phyloP scores from a whole-genome alignment of 2,113 vertebrate genomes.

The Zeus faber region DNA sequence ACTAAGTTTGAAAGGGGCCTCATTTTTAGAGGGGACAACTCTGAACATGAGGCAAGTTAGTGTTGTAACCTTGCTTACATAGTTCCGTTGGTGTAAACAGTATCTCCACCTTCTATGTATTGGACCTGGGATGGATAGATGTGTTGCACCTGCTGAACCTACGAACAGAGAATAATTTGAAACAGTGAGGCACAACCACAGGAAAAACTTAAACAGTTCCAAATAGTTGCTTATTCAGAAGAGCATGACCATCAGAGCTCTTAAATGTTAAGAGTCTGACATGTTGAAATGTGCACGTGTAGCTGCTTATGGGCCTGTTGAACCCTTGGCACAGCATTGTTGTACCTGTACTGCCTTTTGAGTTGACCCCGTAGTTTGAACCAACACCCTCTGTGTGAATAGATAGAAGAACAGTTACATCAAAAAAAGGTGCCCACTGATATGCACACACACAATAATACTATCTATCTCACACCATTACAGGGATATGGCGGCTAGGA shows the following conservation, averaged over 20 bases:
- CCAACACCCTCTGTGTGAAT: slow-evolving; percentile 88
- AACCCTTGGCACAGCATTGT: slow-evolving; percentile 85
- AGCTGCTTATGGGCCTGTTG: slow-evolving; percentile 94
- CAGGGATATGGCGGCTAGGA: too few species aligned
- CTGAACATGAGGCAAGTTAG: neutral
- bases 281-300: slow-evolving; percentile 64
- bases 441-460: slow-evolving; percentile 41
- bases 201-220: neutral
- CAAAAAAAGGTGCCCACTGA: slow-evolving; percentile 50
- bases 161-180: slow-evolving; percentile 23
- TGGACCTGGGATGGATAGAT: slow-evolving; percentile 93
- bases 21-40: too few species aligned
- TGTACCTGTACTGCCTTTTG: slow-evolving; percentile 90
- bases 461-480: too few species aligned
- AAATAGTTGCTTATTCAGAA: too few species aligned
- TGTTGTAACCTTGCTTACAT: slow-evolving; percentile 77
- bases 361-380: slow-evolving; percentile 86
- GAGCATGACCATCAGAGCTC: too few species aligned
- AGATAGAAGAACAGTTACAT: slow-evolving; percentile 45
- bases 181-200: neutral
- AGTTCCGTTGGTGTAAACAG: slow-evolving; percentile 92
- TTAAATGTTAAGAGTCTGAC: neutral
- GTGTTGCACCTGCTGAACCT: slow-evolving; percentile 90
- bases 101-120: slow-evolving; percentile 91
- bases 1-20: too few species aligned